These are phyloP conservation scores for Bombus confusus DNA, from an alignment of 1,140 invertebrate genomes.

Conservation along the genomic window DNA sequence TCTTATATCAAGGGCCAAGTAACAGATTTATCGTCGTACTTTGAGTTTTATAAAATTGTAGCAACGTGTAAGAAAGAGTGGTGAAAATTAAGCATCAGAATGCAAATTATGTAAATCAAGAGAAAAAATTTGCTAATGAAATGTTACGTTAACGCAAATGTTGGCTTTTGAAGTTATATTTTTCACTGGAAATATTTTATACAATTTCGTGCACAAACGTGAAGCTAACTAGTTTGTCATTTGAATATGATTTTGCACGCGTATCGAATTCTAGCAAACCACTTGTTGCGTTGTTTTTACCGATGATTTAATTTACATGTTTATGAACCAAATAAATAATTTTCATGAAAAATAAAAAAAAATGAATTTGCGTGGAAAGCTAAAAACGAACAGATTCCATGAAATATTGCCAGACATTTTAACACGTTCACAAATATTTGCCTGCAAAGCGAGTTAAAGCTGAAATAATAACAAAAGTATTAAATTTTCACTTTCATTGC, in stretches of 20 bases:
- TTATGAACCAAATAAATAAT: not conserved
- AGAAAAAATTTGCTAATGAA: not conserved
- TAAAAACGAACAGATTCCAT: not conserved
- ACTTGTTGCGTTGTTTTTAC: conserved; percentile 23
- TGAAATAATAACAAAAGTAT: not conserved
- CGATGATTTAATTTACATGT: not conserved
- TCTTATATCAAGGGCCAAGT: too few relatives aligned
- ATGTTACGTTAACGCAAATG: not conserved
- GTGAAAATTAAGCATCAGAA: too few relatives aligned
- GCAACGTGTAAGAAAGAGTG: too few relatives aligned
- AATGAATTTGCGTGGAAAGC: not conserved
- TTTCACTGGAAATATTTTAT: not conserved
- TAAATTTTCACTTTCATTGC: not conserved
- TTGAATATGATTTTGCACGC: not conserved
- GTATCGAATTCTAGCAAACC: not conserved
- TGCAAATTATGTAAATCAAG: too few relatives aligned
- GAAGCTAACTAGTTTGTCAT: not conserved
- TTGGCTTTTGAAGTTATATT: not conserved
- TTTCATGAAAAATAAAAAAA: not conserved
- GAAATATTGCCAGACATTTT: not conserved
- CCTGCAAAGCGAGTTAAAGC: not conserved
- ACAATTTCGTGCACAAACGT: not conserved
- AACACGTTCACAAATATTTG: not conserved
- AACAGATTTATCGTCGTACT: too few relatives aligned
- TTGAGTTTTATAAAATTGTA: too few relatives aligned